Percentiles rank a stretch among this genome's conserved stretches.
Evolutionary conservation across 2,113 vertebrate genomes (phyloP).

Genomic region (Phyllostomus discolor): DNA sequence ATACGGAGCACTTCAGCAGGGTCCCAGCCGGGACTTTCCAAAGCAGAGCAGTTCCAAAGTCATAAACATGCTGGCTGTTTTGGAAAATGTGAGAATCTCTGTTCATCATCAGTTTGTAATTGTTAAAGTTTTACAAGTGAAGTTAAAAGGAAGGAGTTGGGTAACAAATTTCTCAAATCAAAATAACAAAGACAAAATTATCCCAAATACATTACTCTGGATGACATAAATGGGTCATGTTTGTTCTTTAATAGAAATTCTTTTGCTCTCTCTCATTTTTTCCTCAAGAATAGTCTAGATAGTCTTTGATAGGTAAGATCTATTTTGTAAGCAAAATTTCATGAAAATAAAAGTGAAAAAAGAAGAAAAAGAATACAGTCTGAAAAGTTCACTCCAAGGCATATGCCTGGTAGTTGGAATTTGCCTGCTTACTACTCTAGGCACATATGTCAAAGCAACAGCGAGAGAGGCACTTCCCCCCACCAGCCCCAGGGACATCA

Average conservation of each 20-base stretch:
- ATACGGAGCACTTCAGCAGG: slow-evolving; percentile 12
- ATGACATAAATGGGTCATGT: not conserved
- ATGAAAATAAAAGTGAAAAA: not conserved
- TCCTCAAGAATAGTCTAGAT: not conserved
- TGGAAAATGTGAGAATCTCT: slow-evolving; percentile 61
- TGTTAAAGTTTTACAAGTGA: slow-evolving; percentile 30
- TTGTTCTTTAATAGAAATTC: slow-evolving; percentile 23
- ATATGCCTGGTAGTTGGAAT: not conserved
- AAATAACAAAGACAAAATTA: slow-evolving; percentile 42
- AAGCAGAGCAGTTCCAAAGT: slow-evolving; percentile 60
- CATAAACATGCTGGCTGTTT: slow-evolving; percentile 61
- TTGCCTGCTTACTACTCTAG: not conserved
- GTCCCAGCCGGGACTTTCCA: slow-evolving; percentile 63
- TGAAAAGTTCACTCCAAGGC: not conserved
- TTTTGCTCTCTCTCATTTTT: not conserved
- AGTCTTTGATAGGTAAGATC: not conserved
- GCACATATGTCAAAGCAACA: not conserved
- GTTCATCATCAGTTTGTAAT: slow-evolving; percentile 36
- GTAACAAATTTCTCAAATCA: slow-evolving; percentile 46
- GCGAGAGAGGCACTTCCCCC: not conserved
- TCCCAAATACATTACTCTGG: not conserved
- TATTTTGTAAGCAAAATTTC: not conserved
- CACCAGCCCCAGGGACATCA: not conserved
- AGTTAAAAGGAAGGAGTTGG: slow-evolving; percentile 47
- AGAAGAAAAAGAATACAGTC: not conserved